Conservation (phyloP, 2,888 invertebrate genomes). For the Lepeophtheirus nordmannii region DNA sequence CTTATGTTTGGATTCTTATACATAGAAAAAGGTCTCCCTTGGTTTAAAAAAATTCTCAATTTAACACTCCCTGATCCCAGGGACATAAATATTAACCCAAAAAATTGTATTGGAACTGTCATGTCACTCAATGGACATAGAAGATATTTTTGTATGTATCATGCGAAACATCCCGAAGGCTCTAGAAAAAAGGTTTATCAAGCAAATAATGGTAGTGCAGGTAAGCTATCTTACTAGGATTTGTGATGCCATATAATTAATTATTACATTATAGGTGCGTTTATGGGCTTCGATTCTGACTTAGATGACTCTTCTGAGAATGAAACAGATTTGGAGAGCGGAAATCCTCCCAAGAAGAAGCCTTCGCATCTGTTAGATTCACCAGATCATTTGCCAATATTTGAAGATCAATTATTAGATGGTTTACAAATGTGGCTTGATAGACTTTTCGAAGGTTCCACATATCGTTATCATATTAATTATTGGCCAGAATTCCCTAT, state of each 20-base stretch:
- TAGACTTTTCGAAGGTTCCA: slow-evolving; percentile 84
- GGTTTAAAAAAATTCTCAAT: slow-evolving; percentile 81
- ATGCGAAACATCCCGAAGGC: slow-evolving; percentile 74
- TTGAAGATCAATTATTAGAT: slow-evolving; percentile 62
- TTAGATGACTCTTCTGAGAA: slow-evolving; percentile 39
- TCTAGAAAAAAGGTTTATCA: slow-evolving; percentile 36
- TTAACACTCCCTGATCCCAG: slow-evolving; percentile 65
- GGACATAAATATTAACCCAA: slow-evolving; percentile 75
- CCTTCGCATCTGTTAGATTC: slow-evolving; percentile 16
- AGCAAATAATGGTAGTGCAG: slow-evolving; percentile 20
- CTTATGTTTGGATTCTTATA: slow-evolving; percentile 84
- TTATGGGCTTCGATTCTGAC: slow-evolving; percentile 63
- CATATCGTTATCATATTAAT: slow-evolving; percentile 84
- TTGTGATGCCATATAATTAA: background rate
- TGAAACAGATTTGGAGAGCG: slow-evolving; percentile 32
- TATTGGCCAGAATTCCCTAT: slow-evolving; percentile 83
- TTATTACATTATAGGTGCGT: slow-evolving; percentile 44
- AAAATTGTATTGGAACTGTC: slow-evolving; percentile 87
- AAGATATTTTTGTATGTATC: slow-evolving; percentile 96
- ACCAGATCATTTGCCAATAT: slow-evolving; percentile 24
- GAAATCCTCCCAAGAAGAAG: background rate
- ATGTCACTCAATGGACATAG: slow-evolving; percentile 87
- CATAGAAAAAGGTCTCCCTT: slow-evolving; percentile 71
- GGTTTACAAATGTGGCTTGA: slow-evolving; percentile 93
- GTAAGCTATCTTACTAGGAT: background rate